These are phyloP conservation scores for Uromys caudimaculatus DNA, from an alignment of 2,797 vertebrate genomes.

Conservation along the genomic window DNA sequence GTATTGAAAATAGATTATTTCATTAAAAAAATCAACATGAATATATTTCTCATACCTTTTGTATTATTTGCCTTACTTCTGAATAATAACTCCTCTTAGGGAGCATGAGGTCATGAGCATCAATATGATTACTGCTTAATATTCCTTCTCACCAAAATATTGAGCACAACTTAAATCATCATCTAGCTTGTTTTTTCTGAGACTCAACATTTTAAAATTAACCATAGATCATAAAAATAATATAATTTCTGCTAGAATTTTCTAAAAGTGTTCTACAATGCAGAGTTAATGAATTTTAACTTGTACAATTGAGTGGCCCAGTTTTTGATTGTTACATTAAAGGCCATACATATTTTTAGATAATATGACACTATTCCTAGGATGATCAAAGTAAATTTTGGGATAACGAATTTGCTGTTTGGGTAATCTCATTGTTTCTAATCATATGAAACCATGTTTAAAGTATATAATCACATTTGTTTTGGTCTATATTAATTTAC, in stretches of 20 bases:
- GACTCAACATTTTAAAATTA: neutral
- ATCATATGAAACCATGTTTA: neutral
- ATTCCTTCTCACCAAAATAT: neutral
- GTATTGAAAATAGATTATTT: neutral
- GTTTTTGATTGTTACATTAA: neutral
- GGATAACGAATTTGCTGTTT: neutral
- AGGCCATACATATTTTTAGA: conserved; percentile 31
- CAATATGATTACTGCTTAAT: neutral
- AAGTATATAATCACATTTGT: neutral
- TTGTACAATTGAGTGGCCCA: neutral
- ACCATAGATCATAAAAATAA: neutral
- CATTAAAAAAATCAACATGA: neutral
- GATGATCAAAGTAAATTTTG: conserved; percentile 17
- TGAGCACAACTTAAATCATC: conserved; percentile 2
- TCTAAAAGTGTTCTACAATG: neutral
- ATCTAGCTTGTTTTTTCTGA: neutral
- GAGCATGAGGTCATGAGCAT: neutral
- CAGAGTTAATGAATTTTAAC: neutral
- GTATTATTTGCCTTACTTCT: neutral
- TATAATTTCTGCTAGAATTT: neutral
- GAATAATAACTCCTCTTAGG: neutral
- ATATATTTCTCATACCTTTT: neutral
- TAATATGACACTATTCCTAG: neutral
- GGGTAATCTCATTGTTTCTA: neutral
- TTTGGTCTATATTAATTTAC: neutral